Conservation (phyloP, 2,888 invertebrate species). For the Tetragonisca angustula region DNA sequence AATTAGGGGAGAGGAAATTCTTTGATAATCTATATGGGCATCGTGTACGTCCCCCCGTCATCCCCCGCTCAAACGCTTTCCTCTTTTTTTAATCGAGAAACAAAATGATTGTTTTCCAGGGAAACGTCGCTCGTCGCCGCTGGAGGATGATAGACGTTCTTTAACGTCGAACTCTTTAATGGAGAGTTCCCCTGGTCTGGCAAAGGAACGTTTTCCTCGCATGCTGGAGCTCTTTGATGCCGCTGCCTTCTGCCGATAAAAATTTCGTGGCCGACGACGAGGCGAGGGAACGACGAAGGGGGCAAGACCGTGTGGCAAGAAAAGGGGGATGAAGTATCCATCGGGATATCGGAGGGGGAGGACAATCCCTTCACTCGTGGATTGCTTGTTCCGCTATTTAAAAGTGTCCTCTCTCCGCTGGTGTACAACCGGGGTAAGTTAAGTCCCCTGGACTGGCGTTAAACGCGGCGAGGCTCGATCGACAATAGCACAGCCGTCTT, state of each 20-base stretch:
- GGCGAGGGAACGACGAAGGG: not conserved
- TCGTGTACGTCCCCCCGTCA: too few species aligned
- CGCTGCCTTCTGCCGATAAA: conserved; percentile 46
- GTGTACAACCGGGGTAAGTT: conserved; percentile 58
- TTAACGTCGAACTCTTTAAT: conserved; percentile 25
- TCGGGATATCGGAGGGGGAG: conserved; percentile 66
- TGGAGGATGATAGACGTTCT: conserved; percentile 3
- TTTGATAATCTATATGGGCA: not conserved
- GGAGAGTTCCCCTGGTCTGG: not conserved
- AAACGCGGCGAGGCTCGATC: conserved; percentile 59
- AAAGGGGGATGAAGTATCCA: conserved; percentile 73
- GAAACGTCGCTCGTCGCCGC: not conserved
- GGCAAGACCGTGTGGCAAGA: conserved; percentile 18
- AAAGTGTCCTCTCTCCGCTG: conserved; percentile 71
- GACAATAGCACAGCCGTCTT: conserved; percentile 68
- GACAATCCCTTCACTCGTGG: conserved; percentile 73
- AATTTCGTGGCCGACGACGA: conserved; percentile 42
- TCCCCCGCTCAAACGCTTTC: too few species aligned
- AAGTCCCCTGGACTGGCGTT: conserved; percentile 60
- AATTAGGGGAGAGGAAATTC: not conserved
- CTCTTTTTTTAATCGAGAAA: conserved; percentile 14
- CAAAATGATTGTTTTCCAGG: conserved; percentile 28
- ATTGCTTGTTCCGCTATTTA: conserved; percentile 80
- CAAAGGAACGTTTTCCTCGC: conserved; percentile 36
- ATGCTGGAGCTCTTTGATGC: conserved; percentile 55